Evolutionary conservation across 2,888 invertebrate genomes (phyloP).

Genomic region (Acleris laterana): DNA sequence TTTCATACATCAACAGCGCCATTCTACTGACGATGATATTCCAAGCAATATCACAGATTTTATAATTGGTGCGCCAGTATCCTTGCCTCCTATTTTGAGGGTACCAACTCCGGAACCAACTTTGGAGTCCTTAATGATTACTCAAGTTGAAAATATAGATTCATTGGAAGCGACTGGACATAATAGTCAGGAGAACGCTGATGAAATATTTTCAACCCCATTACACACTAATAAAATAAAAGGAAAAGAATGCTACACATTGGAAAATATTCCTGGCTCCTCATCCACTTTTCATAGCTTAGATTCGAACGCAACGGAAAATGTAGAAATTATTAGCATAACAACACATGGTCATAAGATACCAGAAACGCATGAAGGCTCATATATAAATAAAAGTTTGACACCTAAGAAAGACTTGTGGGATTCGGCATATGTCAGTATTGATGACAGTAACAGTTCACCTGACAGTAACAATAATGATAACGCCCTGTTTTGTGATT

Average conservation of each 20-base stretch:
- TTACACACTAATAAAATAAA: slow-evolving; percentile 44
- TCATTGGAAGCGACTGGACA: slow-evolving; percentile 23
- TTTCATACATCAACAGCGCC: slow-evolving; percentile 60
- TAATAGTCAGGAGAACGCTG: slow-evolving; percentile 37
- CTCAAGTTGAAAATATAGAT: slow-evolving; percentile 41
- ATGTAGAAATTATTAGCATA: slow-evolving; percentile 52
- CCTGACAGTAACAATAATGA: slow-evolving; percentile 74
- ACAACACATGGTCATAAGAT: slow-evolving; percentile 51
- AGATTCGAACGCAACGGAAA: slow-evolving; percentile 59
- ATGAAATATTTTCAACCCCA: slow-evolving; percentile 50
- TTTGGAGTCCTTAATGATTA: slow-evolving; percentile 60
- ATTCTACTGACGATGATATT: slow-evolving; percentile 42
- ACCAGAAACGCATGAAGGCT: slow-evolving; percentile 48
- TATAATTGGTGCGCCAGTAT: slow-evolving; percentile 81
- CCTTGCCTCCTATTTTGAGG: slow-evolving; percentile 69
- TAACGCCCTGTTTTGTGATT: slow-evolving; percentile 53
- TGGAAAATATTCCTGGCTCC: slow-evolving; percentile 45
- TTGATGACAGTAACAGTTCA: slow-evolving; percentile 76
- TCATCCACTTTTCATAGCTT: slow-evolving; percentile 64
- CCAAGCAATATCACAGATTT: slow-evolving; percentile 65
- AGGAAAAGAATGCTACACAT: slow-evolving; percentile 37
- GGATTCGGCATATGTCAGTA: slow-evolving; percentile 83
- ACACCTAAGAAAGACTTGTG: slow-evolving; percentile 74
- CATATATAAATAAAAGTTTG: slow-evolving; percentile 50
- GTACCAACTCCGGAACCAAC: slow-evolving; percentile 63